Conservation (phyloP, 2,797 vertebrate species). For the Gambelia wislizenii region DNA sequence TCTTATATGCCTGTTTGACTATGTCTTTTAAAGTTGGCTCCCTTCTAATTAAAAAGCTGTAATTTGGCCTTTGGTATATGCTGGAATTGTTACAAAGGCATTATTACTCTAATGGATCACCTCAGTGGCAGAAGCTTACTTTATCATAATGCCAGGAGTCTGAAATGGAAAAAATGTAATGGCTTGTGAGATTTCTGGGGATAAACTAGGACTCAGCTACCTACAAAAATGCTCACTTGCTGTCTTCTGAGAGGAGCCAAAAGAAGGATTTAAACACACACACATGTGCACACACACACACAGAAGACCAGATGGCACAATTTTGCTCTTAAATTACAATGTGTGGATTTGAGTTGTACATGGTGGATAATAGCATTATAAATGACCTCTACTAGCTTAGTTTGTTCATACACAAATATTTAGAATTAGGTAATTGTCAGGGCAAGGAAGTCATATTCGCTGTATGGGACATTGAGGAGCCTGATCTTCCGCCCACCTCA, state of each 20-base stretch:
- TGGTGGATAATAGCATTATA: background rate
- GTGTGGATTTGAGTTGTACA: background rate
- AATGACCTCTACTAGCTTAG: background rate
- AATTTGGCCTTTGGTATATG: constrained; percentile 30
- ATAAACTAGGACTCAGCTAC: background rate
- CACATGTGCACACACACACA: too few species aligned
- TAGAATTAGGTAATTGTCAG: background rate
- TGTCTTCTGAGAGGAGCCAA: background rate
- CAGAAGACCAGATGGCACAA: background rate
- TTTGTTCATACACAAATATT: background rate
- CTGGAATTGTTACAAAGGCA: constrained; percentile 24
- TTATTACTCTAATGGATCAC: constrained; percentile 37
- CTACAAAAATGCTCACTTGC: background rate
- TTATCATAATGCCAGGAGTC: background rate
- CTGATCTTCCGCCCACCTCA: too few species aligned
- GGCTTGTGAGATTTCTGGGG: background rate
- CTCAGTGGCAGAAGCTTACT: constrained; percentile 11
- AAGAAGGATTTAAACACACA: background rate
- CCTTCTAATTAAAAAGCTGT: constrained; percentile 42
- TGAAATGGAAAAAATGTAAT: constrained; percentile 27
- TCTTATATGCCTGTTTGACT: constrained; percentile 60
- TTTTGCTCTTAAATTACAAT: background rate
- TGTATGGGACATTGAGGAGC: too few species aligned
- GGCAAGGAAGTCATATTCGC: too few species aligned
- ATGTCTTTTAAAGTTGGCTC: constrained; percentile 41